These are phyloP conservation scores for Bombus sibiricus DNA, from an alignment of 1,140 invertebrate species.

Conservation along the genomic window DNA sequence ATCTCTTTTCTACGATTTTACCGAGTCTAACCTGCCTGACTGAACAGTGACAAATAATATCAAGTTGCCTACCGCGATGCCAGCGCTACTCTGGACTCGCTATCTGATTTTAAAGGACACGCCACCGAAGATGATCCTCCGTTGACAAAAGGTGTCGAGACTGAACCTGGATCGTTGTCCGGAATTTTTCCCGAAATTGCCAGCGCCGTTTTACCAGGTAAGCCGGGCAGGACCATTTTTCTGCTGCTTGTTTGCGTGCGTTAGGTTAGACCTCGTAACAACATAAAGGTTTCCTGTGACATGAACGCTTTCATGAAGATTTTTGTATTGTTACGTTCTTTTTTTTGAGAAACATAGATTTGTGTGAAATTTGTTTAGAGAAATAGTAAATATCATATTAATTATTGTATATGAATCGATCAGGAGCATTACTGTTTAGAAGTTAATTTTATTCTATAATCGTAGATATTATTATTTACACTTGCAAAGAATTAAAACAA, in stretches of 20 bases:
- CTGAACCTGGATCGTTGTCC: neutral
- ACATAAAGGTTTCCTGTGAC: no score
- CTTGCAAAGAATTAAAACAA: no score
- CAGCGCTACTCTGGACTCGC: constrained; percentile 27
- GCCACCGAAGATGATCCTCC: constrained; percentile 53
- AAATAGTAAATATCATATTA: no score
- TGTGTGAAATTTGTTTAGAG: no score
- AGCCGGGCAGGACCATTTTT: neutral
- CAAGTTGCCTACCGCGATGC: constrained; percentile 59
- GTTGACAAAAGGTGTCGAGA: constrained; percentile 46
- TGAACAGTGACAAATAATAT: constrained; percentile 76
- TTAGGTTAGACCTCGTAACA: neutral
- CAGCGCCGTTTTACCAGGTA: neutral
- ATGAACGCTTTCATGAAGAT: neutral
- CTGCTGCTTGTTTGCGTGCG: no score
- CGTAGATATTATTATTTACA: no score
- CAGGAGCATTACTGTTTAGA: no score
- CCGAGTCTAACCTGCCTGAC: constrained; percentile 71
- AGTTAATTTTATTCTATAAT: no score
- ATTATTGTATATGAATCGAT: no score
- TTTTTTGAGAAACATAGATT: no score
- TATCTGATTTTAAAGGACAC: constrained; percentile 67
- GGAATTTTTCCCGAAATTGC: constrained; percentile 43
- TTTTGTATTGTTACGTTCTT: neutral
- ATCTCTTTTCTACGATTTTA: constrained; percentile 73